Conservation (phyloP, 2,888 invertebrate genomes). For the Pyrocoelia pectoralis region DNA sequence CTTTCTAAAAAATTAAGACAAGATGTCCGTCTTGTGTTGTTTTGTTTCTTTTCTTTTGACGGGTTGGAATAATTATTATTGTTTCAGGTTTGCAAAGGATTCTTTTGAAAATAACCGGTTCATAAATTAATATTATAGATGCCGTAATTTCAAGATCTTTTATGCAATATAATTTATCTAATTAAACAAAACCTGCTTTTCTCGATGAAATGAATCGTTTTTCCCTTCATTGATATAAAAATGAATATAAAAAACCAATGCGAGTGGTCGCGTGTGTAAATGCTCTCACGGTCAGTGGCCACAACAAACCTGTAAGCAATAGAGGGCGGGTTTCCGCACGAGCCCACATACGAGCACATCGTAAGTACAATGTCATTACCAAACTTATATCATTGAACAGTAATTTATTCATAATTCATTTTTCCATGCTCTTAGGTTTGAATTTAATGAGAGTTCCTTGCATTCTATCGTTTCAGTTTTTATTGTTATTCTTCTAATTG, state of each 20-base stretch:
- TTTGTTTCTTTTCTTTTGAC: neutral
- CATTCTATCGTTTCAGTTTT: too few relatives aligned
- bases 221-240: neutral
- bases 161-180: neutral
- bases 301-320: constrained; percentile 46
- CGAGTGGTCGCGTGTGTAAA: constrained; percentile 18
- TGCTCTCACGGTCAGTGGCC: constrained; percentile 54
- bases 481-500: too few relatives aligned
- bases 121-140: too few relatives aligned
- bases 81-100: neutral
- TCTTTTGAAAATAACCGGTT: neutral
- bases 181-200: neutral
- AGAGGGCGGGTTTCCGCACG: constrained; percentile 45
- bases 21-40: neutral
- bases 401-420: constrained; percentile 23
- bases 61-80: too few relatives aligned
- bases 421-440: neutral
- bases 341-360: constrained; percentile 40
- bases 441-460: too few relatives aligned
- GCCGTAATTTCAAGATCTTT: neutral
- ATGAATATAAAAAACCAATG: neutral
- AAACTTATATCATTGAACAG: constrained; percentile 31
- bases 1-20: too few relatives aligned
- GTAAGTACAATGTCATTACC: constrained; percentile 41
- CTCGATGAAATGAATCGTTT: neutral